Conservation (phyloP, 2,797 vertebrate species). For the Poecilia picta region DNA sequence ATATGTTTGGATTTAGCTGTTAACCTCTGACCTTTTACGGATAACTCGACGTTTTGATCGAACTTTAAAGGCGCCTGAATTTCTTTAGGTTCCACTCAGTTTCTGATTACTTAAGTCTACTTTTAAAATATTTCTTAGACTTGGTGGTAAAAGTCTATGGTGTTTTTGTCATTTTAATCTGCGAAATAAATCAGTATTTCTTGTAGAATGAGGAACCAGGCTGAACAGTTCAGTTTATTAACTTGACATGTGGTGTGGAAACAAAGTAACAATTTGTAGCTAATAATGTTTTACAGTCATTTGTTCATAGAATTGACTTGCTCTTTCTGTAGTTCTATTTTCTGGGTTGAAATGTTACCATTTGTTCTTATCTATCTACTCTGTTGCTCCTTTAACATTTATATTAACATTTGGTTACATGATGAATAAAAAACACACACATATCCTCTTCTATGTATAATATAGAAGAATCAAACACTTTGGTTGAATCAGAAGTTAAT, state of each 20-base stretch:
- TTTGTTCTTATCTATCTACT: background rate
- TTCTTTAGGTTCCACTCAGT: background rate
- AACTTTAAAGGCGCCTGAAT: background rate
- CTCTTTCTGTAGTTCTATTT: background rate
- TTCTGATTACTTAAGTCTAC: background rate
- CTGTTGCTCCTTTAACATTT: no score
- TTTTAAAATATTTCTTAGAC: background rate
- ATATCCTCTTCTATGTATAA: no score
- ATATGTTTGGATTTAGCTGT: background rate
- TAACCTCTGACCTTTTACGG: background rate
- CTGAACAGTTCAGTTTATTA: background rate
- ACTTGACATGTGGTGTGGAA: background rate
- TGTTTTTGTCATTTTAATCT: background rate
- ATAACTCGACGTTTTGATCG: background rate
- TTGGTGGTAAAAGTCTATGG: background rate
- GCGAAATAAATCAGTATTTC: background rate
- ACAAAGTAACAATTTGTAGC: background rate
- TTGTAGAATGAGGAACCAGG: background rate
- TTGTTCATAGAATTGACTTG: background rate
- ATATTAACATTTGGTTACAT: background rate
- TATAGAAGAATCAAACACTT: background rate
- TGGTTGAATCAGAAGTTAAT: background rate
- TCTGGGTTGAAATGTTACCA: background rate
- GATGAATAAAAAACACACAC: background rate
- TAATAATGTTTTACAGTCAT: background rate